These are phyloP conservation scores for Stigmatopora argus DNA, from an alignment of 2,113 vertebrate species.

Conservation along the genomic window DNA sequence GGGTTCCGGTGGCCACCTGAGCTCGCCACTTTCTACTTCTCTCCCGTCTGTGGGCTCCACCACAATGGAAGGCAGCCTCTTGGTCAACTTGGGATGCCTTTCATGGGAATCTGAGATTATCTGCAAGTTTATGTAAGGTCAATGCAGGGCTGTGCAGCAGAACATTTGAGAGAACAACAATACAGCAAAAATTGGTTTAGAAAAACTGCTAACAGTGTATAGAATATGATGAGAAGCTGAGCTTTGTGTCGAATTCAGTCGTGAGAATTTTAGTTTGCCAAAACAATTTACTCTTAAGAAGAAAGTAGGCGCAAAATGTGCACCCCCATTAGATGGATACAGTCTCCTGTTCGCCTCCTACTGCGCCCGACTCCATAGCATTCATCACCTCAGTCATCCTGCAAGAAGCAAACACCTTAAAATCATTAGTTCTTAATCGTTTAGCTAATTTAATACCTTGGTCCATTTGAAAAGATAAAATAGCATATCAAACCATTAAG, in stretches of 20 bases:
- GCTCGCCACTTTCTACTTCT: constrained; percentile 86
- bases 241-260: background rate
- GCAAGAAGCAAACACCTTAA: constrained; percentile 11
- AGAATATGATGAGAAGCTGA: background rate
- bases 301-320: background rate
- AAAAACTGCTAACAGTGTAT: background rate
- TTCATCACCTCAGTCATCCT: constrained; percentile 89
- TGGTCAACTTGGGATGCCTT: constrained; percentile 80
- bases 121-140: constrained; percentile 58
- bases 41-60: constrained; percentile 79
- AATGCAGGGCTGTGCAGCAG: background rate
- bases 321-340: constrained; percentile 67
- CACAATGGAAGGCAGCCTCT: constrained; percentile 84
- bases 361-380: constrained; percentile 75
- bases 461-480: background rate
- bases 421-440: background rate
- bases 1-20: constrained; percentile 86
- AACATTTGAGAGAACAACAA: constrained; percentile 14
- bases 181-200: constrained; percentile 27
- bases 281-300: background rate
- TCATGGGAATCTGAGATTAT: constrained; percentile 79
- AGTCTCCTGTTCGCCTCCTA: constrained; percentile 65
- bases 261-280: background rate
- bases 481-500: background rate
- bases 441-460: too few species aligned